Percentiles rank a stretch among this genome's conserved stretches.
Evolutionary conservation across 2,113 vertebrate species (phyloP).

Genomic region (Xiphias gladius): DNA sequence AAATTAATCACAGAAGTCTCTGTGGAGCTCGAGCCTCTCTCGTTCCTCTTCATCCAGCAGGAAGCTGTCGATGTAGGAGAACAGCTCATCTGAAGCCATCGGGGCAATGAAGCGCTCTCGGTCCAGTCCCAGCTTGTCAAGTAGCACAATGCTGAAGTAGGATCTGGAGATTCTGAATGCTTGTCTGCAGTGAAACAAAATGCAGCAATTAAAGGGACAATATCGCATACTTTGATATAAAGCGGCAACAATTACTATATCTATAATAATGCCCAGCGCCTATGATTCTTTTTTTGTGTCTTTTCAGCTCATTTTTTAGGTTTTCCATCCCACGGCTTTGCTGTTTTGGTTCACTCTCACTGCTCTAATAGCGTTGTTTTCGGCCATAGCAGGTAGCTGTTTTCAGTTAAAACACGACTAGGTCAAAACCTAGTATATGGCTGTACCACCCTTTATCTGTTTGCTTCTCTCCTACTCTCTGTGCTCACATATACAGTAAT

Average conservation of each 20-base stretch:
- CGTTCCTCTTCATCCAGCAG: constrained; percentile 88
- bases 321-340: not conserved
- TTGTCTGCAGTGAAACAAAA: constrained; percentile 82
- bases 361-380: not conserved
- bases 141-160: constrained; percentile 92
- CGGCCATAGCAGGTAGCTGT: not conserved
- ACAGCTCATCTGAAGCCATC: constrained; percentile 89
- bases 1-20: constrained; percentile 89
- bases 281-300: too few relatives aligned
- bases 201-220: not conserved
- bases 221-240: not conserved
- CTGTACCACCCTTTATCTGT: too few relatives aligned
- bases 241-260: not conserved
- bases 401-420: too few relatives aligned
- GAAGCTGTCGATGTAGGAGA: constrained; percentile 91
- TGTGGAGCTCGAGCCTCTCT: constrained; percentile 77
- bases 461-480: too few relatives aligned
- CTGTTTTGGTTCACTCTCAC: not conserved
- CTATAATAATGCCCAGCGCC: not conserved
- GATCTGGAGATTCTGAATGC: constrained; percentile 88
- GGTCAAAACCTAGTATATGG: too few relatives aligned
- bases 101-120: constrained; percentile 92
- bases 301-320: not conserved
- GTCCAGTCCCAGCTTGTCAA: constrained; percentile 91
- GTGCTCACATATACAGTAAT: too few relatives aligned